Conservation (phyloP, 2,113 vertebrate genomes). For the Galeopterus variegatus region DNA sequence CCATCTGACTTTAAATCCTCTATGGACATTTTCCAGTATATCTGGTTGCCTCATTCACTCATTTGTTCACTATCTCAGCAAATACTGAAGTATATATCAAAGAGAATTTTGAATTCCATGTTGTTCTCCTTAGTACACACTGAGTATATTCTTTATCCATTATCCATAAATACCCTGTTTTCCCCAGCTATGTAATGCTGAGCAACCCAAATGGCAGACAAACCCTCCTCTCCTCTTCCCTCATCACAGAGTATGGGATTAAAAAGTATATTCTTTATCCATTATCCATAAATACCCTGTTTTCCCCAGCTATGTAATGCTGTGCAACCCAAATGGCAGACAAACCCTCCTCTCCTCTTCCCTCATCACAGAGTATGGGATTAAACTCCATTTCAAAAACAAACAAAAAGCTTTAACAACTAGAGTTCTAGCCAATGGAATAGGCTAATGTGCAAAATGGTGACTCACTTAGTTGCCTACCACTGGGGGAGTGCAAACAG, state of each 20-base stretch:
- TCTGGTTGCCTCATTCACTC: not conserved
- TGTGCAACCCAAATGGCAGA: not conserved
- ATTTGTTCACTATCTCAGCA: not conserved
- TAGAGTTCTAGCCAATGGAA: not conserved
- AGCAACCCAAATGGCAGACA: not conserved
- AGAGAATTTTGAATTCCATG: slow-evolving; percentile 10
- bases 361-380: not conserved
- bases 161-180: not conserved
- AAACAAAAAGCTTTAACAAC: not conserved
- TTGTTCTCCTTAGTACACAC: not conserved
- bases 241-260: not conserved
- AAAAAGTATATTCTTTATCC: too few species aligned
- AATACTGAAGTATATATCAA: not conserved
- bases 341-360: not conserved
- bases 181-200: not conserved
- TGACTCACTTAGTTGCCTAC: not conserved
- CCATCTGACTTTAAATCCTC: slow-evolving; percentile 16
- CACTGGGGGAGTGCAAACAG: not conserved
- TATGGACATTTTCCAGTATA: not conserved
- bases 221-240: not conserved
- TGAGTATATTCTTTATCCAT: not conserved
- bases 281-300: too few species aligned
- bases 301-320: not conserved
- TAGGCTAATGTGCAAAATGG: not conserved
- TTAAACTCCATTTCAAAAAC: not conserved